Evolutionary conservation across 1,140 invertebrate genomes (phyloP).

Genomic region (Micrasema longulum): DNA sequence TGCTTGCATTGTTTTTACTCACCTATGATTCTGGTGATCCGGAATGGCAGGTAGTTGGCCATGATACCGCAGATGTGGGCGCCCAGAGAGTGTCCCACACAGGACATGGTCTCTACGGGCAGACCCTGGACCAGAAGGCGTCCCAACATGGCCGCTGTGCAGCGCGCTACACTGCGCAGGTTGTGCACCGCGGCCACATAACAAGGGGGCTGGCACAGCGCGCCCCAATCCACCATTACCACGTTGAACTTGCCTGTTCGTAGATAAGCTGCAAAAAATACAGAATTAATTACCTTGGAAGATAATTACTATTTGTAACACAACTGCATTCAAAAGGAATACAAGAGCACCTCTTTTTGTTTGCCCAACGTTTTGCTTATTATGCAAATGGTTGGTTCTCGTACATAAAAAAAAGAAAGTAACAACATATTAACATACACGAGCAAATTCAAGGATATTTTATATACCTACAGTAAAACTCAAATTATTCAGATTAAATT

Average conservation of each 20-base stretch:
- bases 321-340: background rate
- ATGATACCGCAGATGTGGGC: constrained; percentile 81
- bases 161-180: constrained; percentile 75
- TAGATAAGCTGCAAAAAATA: constrained; percentile 73
- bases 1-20: background rate
- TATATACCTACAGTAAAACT: too few species aligned
- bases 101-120: constrained; percentile 72
- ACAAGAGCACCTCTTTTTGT: background rate
- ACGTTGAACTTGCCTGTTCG: constrained; percentile 80
- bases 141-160: constrained; percentile 72
- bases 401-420: too few species aligned
- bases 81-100: constrained; percentile 81
- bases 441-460: too few species aligned
- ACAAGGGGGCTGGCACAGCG: constrained; percentile 75
- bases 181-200: constrained; percentile 80
- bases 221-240: constrained; percentile 80
- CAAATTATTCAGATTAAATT: too few species aligned
- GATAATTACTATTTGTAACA: too few species aligned
- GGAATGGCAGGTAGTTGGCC: constrained; percentile 74
- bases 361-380: background rate
- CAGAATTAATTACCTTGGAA: too few species aligned
- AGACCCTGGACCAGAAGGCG: constrained; percentile 73
- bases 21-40: constrained; percentile 74
- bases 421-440: too few species aligned
- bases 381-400: too few species aligned